Evolutionary conservation across 2,113 vertebrate species (phyloP).

Genomic region (Chionodraco myersi): DNA sequence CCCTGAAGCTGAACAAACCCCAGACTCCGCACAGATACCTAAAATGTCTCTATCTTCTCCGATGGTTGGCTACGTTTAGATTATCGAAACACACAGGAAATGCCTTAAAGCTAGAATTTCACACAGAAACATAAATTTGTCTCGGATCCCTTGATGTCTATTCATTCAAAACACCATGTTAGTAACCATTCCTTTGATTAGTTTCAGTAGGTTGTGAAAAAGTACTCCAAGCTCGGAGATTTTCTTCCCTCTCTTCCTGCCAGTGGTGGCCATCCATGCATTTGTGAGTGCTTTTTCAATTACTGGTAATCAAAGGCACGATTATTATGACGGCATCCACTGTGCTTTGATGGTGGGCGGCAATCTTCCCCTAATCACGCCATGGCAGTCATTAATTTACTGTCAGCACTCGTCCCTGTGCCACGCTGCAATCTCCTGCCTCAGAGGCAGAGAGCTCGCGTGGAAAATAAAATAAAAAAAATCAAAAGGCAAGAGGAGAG

Average conservation of each 20-base stretch:
- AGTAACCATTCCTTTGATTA: conserved; percentile 43
- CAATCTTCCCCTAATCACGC: conserved; percentile 84
- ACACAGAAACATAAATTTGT: conserved; percentile 38
- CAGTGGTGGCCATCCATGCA: conserved; percentile 54
- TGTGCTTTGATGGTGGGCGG: conserved; percentile 78
- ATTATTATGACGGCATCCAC: conserved; percentile 78
- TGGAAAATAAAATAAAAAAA: conserved; percentile 71
- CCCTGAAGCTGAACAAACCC: not conserved
- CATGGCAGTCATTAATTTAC: conserved; percentile 85
- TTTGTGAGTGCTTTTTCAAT: conserved; percentile 78
- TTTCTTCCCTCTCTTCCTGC: conserved; percentile 16
- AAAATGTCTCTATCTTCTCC: conserved; percentile 6
- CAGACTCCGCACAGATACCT: not conserved
- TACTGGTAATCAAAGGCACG: conserved; percentile 73
- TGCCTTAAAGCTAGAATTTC: conserved; percentile 19
- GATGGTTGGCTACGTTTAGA: not conserved
- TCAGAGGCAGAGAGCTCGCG: conserved; percentile 78
- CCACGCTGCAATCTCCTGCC: conserved; percentile 75
- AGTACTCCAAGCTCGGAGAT: conserved; percentile 26
- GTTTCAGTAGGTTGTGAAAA: conserved; percentile 34
- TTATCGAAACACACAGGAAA: not conserved
- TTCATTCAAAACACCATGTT: not conserved
- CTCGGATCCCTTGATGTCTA: conserved; percentile 20
- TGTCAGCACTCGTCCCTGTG: conserved; percentile 81
- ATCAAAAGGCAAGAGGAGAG: conserved; percentile 45